These are phyloP conservation scores for Odontamblyopus rebecca DNA, from an alignment of 2,797 vertebrate species.

Conservation along the genomic window DNA sequence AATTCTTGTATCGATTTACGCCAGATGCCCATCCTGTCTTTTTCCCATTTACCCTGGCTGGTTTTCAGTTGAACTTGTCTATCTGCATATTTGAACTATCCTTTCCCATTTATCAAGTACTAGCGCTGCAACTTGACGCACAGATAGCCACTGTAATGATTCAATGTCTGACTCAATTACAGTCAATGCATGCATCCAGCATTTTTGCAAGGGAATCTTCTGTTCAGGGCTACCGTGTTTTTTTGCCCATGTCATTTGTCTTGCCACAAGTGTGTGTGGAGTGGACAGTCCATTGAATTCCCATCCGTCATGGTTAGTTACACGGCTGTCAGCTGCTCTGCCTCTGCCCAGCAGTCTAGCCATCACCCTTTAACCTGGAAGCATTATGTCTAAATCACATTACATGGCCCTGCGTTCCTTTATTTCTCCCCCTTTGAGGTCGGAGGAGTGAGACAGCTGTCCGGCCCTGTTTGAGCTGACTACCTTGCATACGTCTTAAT, in stretches of 20 bases:
- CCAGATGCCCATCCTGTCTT: background rate
- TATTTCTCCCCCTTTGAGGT: constrained; percentile 72
- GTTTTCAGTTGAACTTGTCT: background rate
- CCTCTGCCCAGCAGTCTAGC: constrained; percentile 72
- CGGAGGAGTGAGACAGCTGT: constrained; percentile 80
- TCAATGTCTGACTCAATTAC: constrained; percentile 47
- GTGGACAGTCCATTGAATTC: constrained; percentile 78
- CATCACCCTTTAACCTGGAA: constrained; percentile 80
- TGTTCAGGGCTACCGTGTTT: constrained; percentile 48
- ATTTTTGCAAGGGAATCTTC: constrained; percentile 36
- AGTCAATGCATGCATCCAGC: constrained; percentile 37
- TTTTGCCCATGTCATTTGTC: constrained; percentile 64
- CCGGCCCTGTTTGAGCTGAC: constrained; percentile 71
- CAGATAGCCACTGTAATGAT: constrained; percentile 32
- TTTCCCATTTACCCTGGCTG: background rate
- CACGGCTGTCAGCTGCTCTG: constrained; percentile 80
- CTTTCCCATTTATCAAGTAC: constrained; percentile 45
- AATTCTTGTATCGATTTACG: background rate
- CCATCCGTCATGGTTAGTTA: constrained; percentile 84
- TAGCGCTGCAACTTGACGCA: constrained; percentile 28
- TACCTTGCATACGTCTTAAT: constrained; percentile 70
- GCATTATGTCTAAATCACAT: constrained; percentile 84
- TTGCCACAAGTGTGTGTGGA: constrained; percentile 55
- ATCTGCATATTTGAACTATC: constrained; percentile 2
- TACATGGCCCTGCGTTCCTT: constrained; percentile 76